Evolutionary conservation across 2,113 vertebrate species (phyloP).

Genomic region (Phyllostomus discolor): DNA sequence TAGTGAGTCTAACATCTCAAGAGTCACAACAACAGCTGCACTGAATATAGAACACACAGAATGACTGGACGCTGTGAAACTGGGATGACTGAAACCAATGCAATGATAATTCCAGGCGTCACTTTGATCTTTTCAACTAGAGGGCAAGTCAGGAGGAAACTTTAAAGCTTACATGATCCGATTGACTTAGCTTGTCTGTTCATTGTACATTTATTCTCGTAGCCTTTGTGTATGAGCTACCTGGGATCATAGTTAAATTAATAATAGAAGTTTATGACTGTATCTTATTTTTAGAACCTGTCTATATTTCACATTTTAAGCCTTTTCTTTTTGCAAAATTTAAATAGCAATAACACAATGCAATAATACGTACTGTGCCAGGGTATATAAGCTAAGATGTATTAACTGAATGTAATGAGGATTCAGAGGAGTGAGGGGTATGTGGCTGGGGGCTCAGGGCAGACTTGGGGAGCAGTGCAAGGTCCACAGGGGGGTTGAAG

Average conservation of each 20-base stretch:
- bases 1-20: slow-evolving; percentile 61
- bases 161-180: neutral
- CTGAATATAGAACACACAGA: slow-evolving; percentile 52
- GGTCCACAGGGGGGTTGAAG: neutral
- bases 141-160: slow-evolving; percentile 27
- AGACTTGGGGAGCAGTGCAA: neutral
- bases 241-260: slow-evolving; percentile 52
- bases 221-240: neutral
- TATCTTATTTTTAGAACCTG: slow-evolving; percentile 50
- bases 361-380: neutral
- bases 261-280: slow-evolving; percentile 19
- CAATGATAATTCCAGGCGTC: slow-evolving; percentile 43
- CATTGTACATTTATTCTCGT: slow-evolving; percentile 26
- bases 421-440: neutral
- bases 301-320: slow-evolving; percentile 28
- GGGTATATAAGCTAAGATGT: neutral
- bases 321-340: neutral
- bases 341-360: neutral
- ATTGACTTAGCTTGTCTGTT: neutral
- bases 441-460: neutral
- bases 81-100: slow-evolving; percentile 57
- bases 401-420: neutral
- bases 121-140: slow-evolving; percentile 59
- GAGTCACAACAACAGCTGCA: slow-evolving; percentile 66
- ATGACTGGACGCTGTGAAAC: slow-evolving; percentile 61